phyloP scores from a whole-genome alignment of 2,113 vertebrate species.

The Arothron firmamentum region DNA sequence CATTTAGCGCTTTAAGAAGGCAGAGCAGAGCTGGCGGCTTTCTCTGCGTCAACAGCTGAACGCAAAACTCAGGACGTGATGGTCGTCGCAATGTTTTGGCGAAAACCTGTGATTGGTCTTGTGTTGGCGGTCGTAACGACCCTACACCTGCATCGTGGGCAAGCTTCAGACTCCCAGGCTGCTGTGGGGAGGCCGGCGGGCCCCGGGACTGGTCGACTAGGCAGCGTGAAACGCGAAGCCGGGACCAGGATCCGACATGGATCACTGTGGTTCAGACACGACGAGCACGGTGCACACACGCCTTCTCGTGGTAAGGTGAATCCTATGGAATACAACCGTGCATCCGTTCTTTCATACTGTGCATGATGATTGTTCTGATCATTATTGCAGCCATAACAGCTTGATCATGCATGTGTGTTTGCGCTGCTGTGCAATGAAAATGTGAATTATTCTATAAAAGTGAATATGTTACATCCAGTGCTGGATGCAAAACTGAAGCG shows the following conservation, averaged over 20 bases:
- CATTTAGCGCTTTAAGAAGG: neutral
- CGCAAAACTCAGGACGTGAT: neutral
- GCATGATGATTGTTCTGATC: too few species aligned
- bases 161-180: neutral
- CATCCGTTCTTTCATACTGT: too few species aligned
- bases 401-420: neutral
- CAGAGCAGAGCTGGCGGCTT: neutral
- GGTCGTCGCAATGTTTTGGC: slow-evolving; percentile 2
- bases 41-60: neutral
- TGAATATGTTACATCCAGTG: neutral
- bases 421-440: neutral
- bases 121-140: neutral
- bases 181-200: neutral
- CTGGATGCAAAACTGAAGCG: slow-evolving; percentile 24
- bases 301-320: neutral
- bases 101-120: neutral
- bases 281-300: neutral
- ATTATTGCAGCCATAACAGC: too few species aligned
- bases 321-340: too few species aligned
- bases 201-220: too few species aligned
- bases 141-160: neutral
- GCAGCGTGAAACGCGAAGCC: too few species aligned
- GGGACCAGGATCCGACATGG: neutral
- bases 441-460: neutral
- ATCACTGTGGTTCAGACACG: slow-evolving; percentile 14